Conservation (phyloP, 2,113 vertebrate genomes). For the Xenopus borealis region DNA sequence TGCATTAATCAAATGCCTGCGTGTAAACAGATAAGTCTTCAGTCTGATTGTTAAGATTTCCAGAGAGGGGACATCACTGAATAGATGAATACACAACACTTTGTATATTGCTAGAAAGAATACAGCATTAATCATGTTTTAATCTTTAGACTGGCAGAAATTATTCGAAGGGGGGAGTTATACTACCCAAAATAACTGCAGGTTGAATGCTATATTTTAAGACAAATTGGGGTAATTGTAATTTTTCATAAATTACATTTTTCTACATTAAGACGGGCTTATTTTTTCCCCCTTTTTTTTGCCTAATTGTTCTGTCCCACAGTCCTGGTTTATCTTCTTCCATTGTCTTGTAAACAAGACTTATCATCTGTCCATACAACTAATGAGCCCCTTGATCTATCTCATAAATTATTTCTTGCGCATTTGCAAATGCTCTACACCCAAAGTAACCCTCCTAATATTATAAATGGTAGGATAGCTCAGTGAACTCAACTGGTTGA, state of each 20-base stretch:
- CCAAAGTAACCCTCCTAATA: not conserved
- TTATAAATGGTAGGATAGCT: too few relatives aligned
- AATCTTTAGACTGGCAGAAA: conserved; percentile 36
- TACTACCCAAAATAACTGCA: conserved; percentile 4
- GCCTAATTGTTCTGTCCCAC: too few relatives aligned
- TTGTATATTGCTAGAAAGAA: conserved; percentile 29
- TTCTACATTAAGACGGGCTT: too few relatives aligned
- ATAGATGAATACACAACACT: conserved; percentile 42
- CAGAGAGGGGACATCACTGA: conserved; percentile 40
- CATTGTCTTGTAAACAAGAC: conserved; percentile 27
- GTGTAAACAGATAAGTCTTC: conserved; percentile 43
- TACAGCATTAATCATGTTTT: conserved; percentile 42
- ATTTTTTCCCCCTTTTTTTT: too few relatives aligned
- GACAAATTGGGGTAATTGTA: not conserved
- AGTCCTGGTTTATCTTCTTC: conserved; percentile 19
- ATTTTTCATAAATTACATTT: not conserved
- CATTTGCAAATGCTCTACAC: conserved; percentile 12
- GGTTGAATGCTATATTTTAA: conserved; percentile 16
- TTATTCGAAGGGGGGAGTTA: conserved; percentile 22
- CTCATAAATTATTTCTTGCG: conserved; percentile 39
- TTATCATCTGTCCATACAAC: conserved; percentile 33
- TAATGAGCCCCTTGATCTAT: conserved; percentile 31
- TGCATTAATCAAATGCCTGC: conserved; percentile 38
- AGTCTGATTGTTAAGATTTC: conserved; percentile 41
- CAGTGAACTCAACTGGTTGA: too few relatives aligned